Evolutionary conservation across 2,113 vertebrate genomes (phyloP).

Genomic region (Eulacestoma nigropectus): DNA sequence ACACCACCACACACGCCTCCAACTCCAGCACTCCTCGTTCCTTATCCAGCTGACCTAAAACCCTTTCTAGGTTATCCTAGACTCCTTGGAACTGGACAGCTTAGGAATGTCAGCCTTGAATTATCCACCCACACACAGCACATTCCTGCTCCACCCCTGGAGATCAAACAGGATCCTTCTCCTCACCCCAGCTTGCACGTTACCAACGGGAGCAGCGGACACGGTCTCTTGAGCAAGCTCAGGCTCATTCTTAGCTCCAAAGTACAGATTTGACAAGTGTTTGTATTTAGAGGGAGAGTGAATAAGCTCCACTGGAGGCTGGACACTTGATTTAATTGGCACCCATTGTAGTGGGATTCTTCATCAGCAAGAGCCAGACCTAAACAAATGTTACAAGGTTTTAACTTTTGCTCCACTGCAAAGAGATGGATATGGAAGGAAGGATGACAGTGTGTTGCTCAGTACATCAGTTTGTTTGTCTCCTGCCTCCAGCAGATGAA

Average conservation of each 20-base stretch:
- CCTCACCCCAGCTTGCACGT: not conserved
- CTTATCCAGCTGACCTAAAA: not conserved
- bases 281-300: not conserved
- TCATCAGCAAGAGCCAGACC: not conserved
- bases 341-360: not conserved
- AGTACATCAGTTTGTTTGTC: not conserved
- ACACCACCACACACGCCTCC: not conserved
- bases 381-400: not conserved
- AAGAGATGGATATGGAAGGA: not conserved
- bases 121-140: not conserved
- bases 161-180: not conserved
- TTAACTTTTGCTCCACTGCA: not conserved
- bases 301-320: not conserved
- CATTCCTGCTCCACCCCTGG: not conserved
- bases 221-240: not conserved
- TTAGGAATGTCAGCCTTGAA: not conserved
- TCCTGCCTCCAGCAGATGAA: constrained; percentile 24
- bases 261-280: not conserved
- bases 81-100: not conserved
- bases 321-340: not conserved
- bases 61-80: not conserved
- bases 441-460: not conserved
- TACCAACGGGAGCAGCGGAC: accelerated
- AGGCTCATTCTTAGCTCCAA: not conserved
- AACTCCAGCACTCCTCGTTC: not conserved